Base-by-base conservation (phyloP, 2,888 invertebrate genomes). In the Abrostola triplasia region DNA sequence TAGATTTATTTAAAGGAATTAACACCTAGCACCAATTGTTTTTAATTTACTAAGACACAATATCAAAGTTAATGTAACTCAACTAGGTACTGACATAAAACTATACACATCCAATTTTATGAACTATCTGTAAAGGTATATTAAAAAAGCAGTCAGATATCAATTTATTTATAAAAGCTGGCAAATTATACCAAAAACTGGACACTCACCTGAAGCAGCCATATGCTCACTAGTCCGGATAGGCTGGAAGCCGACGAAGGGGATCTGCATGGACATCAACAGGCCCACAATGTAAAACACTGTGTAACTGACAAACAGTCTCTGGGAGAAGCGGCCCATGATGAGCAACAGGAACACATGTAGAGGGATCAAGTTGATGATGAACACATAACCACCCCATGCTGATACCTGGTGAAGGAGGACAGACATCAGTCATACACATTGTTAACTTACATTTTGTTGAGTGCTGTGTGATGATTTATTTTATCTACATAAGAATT, bases 351-450 rank as follows among this genome's bases (percentile, higher is more conserved):
- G 97, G 93, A 99, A 99, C 5, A 99, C 99, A 88, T 99, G 99
- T 10, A 99, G 96, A 0, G 99, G 99, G 77, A 99, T 99, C 86
- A 99, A 95, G 93, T 99, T 99, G 88, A 99, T 99, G 83, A 99
- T 99, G 90, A 99, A 99, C 47, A 99, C 99, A 88, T 99, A 99
- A 73, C 99, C 99, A 80, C 99, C 99, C 99, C 99, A 99, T 76
- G 99, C 99, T 70, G 99, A 99, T 2, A 99, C 97, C 97, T 97
- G 87, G 51, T 94, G 88, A 66, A 76, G 38, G 41, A n/a, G n/a
- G 55, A 60, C 12, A 59, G 8, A 48, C 55, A 59, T 50, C 37
- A 64, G 44, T 12, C 6, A 47, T 36, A 2, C 10, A 9, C 5
- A 37, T 13, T 48, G 37, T 48, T 11, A 44, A 12, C 5, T 40